These are phyloP conservation scores for Conger conger DNA, from an alignment of 2,113 vertebrate species.

Conservation along the genomic window DNA sequence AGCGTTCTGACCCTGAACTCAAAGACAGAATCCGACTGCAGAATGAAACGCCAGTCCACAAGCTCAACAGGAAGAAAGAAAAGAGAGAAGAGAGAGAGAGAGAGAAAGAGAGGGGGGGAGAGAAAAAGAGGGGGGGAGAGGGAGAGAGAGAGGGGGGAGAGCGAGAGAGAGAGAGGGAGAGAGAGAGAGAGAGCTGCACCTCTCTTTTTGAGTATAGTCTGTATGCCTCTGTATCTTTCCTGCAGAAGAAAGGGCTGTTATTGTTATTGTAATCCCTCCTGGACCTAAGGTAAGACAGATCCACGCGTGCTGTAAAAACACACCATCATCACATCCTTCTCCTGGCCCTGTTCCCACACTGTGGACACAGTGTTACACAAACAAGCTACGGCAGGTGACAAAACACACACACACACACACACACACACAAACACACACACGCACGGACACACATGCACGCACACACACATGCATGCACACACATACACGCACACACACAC, in stretches of 20 bases:
- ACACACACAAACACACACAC: slow-evolving; percentile 35
- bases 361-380: slow-evolving; percentile 58
- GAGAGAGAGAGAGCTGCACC: background rate
- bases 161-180: background rate
- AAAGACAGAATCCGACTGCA: background rate
- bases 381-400: slow-evolving; percentile 54
- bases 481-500: slow-evolving; percentile 7
- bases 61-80: background rate
- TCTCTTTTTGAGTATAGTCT: slow-evolving; percentile 11
- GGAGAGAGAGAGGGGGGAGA: background rate
- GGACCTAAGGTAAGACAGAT: background rate
- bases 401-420: slow-evolving; percentile 33
- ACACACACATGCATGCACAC: background rate
- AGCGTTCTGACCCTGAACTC: background rate
- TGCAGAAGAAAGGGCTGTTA: slow-evolving; percentile 32
- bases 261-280: slow-evolving; percentile 26
- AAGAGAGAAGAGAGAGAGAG: background rate
- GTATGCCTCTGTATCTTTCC: background rate
- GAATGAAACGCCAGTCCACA: background rate
- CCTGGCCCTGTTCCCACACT: slow-evolving; percentile 41
- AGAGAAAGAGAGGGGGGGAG: background rate
- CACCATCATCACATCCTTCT: slow-evolving; percentile 37
- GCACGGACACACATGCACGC: slow-evolving; percentile 34
- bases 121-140: background rate
- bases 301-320: slow-evolving; percentile 26